Base-by-base conservation (phyloP, 2,888 invertebrate genomes). In the Hylaea fasciaria region DNA sequence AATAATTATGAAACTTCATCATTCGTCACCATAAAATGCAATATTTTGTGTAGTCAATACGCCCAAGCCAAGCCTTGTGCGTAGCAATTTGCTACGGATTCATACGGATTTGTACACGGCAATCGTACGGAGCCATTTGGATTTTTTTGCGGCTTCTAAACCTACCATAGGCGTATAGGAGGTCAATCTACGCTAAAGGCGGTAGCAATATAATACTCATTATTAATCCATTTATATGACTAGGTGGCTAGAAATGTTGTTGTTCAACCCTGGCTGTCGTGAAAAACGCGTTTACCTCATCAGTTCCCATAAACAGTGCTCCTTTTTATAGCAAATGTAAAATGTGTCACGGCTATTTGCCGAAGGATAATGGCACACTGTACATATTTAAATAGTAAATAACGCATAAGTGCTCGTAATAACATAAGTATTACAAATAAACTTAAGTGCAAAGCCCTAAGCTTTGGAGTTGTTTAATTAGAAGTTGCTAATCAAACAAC, bases 201-300 rank as follows among this genome's bases (percentile, higher is more conserved):
- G 43, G 49, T 44, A 44, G 56, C n/a, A 37, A 37, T 37, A n/a
- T 37, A n/a, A 12, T 43, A 16, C 32, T 32, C 32, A 41, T 37
- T 35, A 41, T 22, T 28, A 22, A 4, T 22, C 35, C 12, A 48
- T 43, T 35, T 17, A 12, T 17, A 37, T 11, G 17, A 39, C 14
- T 47, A 0, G 28, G 28, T 22, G 10, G 32, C n/a, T 29, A 29
- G 32, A 22, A 12, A 35, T 13, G n/a, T 5, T 17, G 45, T 40
- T 29, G 7, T 37, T 45, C 43, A 52, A 48, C 52, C 47, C 29
- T 52, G 51, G 47, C 9, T 43, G 16, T 44, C 12, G 16, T 32
- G 55, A 52, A 57, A 54, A 62, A n/a, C 54, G 11, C 10, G 57
- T 57, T 62, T 54, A 50, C 62, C 57, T 62, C 57, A 54, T 10